Evolutionary conservation across 35 echinoderm and acorn worm species (phyloP).

Genomic region (Acanthaster planci): DNA sequence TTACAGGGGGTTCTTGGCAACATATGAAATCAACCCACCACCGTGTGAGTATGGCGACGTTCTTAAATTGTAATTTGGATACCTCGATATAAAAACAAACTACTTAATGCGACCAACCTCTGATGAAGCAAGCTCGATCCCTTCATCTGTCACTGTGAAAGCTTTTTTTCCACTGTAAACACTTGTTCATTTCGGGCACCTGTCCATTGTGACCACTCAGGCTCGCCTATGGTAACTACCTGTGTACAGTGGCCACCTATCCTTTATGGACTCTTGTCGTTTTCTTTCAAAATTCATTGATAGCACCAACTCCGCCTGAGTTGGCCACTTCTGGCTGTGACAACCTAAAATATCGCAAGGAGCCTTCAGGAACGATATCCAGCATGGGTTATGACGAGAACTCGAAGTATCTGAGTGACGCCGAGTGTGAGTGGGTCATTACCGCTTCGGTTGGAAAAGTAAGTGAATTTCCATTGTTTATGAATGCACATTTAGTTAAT

Average conservation of each 20-base stretch:
- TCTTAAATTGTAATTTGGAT: background rate
- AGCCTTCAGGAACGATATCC: conserved; percentile 6
- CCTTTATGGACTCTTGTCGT: no score
- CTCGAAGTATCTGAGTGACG: background rate
- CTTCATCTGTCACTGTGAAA: no score
- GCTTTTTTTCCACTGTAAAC: no score
- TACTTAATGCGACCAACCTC: no score
- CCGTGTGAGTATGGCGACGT: background rate
- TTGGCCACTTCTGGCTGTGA: conserved; percentile 23
- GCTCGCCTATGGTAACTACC: no score
- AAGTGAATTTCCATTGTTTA: background rate
- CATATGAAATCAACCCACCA: background rate
- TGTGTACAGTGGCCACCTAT: no score
- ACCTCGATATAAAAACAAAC: no score
- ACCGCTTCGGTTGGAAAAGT: background rate
- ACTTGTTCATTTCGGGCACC: no score
- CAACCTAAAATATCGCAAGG: conserved; percentile 32
- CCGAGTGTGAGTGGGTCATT: conserved; percentile 29
- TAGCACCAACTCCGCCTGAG: conserved; percentile 32
- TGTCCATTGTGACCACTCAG: no score
- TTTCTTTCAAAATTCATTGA: background rate
- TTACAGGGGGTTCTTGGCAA: background rate
- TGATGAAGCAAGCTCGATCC: no score
- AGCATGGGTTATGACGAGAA: conserved; percentile 1
- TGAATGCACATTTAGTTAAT: no score